Evolutionary conservation across 1,140 invertebrate genomes (phyloP), one percentile per base, ranked within the genome.

Genomic region (Phocides pigmalion): DNA sequence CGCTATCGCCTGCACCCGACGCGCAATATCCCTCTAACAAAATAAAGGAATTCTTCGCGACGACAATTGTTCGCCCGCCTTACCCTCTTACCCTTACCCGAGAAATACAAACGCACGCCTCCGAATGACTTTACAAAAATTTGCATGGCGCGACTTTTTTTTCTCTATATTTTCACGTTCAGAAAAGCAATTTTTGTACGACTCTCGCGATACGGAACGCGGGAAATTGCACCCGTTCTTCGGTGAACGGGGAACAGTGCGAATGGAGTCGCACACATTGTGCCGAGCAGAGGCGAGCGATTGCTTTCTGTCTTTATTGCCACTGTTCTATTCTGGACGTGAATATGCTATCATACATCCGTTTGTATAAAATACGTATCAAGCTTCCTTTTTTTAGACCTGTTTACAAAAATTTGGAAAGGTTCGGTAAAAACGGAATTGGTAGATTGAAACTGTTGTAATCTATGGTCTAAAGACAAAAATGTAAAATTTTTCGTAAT

Each of bases 121-220:
- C 67, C 85, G 84, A 88, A 90, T 87, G 86, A 89, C 88, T 90
- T 88, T 88, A 90, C 86, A 89, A 88, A 90, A 90, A 90, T 90
- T 89, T 90, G 85, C 88, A 89, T 90, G 72, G 72, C 70, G 76
- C 76, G 62, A 64, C 62, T 66, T 82, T 87, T 88, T 87, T 87
- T 79, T 88, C 76, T 87, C 79, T 87, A 87, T 87, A 87, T 88
- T 83, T 88, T 81, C 75, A 84, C 82, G 77, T 86, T 87, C 82
- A 86, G 87, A 86, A 89, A 91, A 91, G 89, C 89, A 91, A 89
- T 91, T 91, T 91, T 89, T 84, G 83, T 87, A 89, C 84, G 87
- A 84, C 83, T 87, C 72, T 61, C 81, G 73, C 87, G 85, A 86
- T 86, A 86, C 84, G 81, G 77, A 78, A 82, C 76, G 81, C 81